phyloP scores from a whole-genome alignment of 2,888 invertebrate species.

The Tachina grossa region DNA sequence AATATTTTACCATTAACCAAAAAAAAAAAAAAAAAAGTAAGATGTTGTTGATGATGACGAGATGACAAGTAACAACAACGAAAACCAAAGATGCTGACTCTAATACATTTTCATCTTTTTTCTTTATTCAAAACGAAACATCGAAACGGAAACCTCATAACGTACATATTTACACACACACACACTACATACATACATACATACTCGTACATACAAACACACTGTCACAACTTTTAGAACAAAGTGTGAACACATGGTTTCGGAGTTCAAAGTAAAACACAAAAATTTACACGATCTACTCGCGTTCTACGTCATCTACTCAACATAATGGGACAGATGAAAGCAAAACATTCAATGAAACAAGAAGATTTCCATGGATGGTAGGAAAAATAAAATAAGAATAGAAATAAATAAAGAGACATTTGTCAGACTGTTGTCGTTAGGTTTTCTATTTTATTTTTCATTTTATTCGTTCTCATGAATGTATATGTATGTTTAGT shows the following conservation, averaged over 20 bases:
- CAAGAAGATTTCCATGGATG: constrained; percentile 16
- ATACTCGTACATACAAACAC: constrained; percentile 14
- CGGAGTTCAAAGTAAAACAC: constrained; percentile 53
- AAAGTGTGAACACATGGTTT: constrained; percentile 70
- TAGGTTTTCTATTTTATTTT: constrained; percentile 47
- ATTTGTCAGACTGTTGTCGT: constrained; percentile 70
- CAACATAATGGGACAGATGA: background rate
- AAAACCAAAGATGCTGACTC: constrained; percentile 57
- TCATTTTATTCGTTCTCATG: constrained; percentile 16
- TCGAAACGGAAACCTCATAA: constrained; percentile 42
- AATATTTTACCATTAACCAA: constrained; percentile 50
- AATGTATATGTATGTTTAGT: constrained; percentile 23
- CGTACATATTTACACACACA: constrained; percentile 6
- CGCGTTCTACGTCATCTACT: constrained; percentile 5
- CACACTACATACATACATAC: background rate
- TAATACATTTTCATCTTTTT: constrained; percentile 34
- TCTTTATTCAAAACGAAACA: background rate
- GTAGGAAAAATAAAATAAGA: background rate
- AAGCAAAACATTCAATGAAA: constrained; percentile 45
- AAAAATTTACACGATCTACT: constrained; percentile 44
- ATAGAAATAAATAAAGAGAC: constrained; percentile 61
- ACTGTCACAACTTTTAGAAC: constrained; percentile 60
- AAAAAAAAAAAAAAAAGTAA: constrained; percentile 3
- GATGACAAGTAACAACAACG: constrained; percentile 59
- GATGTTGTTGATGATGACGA: constrained; percentile 49